Evolutionary conservation across 2,113 vertebrate species (phyloP), one percentile per base, ranked within the genome.

Genomic region (Malaclemys terrapin): DNA sequence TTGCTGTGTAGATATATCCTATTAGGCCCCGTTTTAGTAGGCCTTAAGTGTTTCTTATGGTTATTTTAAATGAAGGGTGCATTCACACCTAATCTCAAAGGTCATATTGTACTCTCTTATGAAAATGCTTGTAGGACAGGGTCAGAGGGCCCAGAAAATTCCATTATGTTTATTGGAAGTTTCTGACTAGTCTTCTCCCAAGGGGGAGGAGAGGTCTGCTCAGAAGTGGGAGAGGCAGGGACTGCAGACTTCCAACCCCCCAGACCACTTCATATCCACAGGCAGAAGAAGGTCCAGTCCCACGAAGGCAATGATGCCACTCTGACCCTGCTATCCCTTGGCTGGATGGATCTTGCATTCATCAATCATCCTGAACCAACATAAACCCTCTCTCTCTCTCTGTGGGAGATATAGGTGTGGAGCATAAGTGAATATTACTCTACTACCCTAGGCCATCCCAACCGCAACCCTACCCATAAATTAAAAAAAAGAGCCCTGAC

Each of bases 101-200:
- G 8, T 29, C 3, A 0, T 59, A 49, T 11, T 76, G 8, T 57
- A 69, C 16, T 19, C 7, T 31, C 5, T 2, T 29, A 31, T 22
- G 8, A 4, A 24, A 6, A 6, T 29, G 11, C 24, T 80, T 27
- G 11, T 22, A 81, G 35, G 8, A 14, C 59, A 4, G 84, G 9
- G 49, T 56, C 10, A 80, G 42, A 93, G 52, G 5, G 11, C 22
- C 79, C 27, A 1, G 1, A 10, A 72, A 52, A 78, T 38, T 3
- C 27, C 79, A 22, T 47, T 13, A 78, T 45, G 25, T 13, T 78
- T 45, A 45, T 72, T 25, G 62, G 42, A 42, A 65, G 1, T 69
- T 93, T 91, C 69, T 54, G 17, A 1, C 42, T 90, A 12, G 62
- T 42, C 20, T 45, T 76, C n/a, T 72, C 65, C 25, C 75, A 47